Conservation (phyloP, 92 coral and sea anemone genomes). For the Pocillopora meandrina region DNA sequence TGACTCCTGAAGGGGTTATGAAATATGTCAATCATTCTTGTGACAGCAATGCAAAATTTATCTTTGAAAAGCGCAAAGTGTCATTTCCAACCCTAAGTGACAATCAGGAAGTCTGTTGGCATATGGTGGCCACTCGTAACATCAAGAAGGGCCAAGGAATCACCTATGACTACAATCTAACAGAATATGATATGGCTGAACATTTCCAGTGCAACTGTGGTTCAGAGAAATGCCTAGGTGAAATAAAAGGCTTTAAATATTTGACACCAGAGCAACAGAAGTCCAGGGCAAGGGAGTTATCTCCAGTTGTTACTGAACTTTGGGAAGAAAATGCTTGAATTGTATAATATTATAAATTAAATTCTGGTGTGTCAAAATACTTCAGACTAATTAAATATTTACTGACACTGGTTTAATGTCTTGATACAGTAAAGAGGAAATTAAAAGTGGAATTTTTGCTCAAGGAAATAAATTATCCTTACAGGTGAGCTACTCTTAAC, state of each 20-base stretch:
- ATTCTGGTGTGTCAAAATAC: too few species aligned
- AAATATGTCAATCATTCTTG: conserved; percentile 59
- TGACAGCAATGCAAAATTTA: conserved; percentile 51
- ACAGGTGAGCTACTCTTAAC: too few species aligned
- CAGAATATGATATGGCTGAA: conserved; percentile 59
- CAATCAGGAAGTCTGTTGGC: conserved; percentile 47
- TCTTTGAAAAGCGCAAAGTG: conserved; percentile 25
- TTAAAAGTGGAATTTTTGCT: too few species aligned
- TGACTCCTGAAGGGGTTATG: conserved; percentile 28
- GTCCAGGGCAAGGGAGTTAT: conserved; percentile 7
- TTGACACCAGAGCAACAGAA: conserved; percentile 24
- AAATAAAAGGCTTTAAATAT: conserved; percentile 57
- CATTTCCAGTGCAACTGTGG: conserved; percentile 58
- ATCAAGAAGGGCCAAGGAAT: conserved; percentile 61
- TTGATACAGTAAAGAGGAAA: too few species aligned
- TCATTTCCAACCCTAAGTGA: neutral
- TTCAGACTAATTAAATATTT: too few species aligned
- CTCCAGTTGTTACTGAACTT: conserved; percentile 2
- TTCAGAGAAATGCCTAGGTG: conserved; percentile 50
- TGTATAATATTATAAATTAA: too few species aligned
- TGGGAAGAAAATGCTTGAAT: neutral
- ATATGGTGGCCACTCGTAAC: conserved; percentile 50
- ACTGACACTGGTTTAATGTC: too few species aligned
- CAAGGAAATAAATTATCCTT: too few species aligned
- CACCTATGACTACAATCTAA: conserved; percentile 52